phyloP scores from a whole-genome alignment of 2,888 invertebrate species.

The Lydus trimaculatus region DNA sequence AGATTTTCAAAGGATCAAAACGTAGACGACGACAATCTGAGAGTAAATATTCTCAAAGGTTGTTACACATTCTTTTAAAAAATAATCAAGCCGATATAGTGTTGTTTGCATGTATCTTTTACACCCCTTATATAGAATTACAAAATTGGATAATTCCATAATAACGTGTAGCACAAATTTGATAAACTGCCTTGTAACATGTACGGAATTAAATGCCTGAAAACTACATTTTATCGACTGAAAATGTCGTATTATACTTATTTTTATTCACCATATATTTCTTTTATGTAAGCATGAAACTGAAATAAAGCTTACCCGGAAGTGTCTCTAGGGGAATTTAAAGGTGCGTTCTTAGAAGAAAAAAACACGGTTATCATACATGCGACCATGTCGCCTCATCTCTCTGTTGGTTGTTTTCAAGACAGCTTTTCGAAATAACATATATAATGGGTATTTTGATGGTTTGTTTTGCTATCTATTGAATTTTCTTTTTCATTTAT shows the following conservation, averaged over 20 bases:
- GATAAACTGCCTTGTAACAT: constrained; percentile 39
- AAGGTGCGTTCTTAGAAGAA: constrained; percentile 38
- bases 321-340: constrained; percentile 40
- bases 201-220: constrained; percentile 43
- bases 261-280: constrained; percentile 49
- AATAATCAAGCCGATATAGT: background rate
- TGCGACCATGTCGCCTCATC: constrained; percentile 1
- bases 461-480: constrained; percentile 16
- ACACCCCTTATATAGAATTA: too few relatives aligned
- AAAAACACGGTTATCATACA: constrained; percentile 22
- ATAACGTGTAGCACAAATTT: background rate
- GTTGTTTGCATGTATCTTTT: background rate
- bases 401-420: constrained; percentile 33
- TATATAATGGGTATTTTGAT: constrained; percentile 34
- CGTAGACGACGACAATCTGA: background rate
- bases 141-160: constrained; percentile 10
- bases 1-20: constrained; percentile 16
- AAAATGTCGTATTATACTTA: constrained; percentile 47
- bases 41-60: background rate
- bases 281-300: constrained; percentile 45
- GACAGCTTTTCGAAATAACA: constrained; percentile 29
- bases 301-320: constrained; percentile 45
- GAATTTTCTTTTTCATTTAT: constrained; percentile 5
- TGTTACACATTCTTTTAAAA: background rate
- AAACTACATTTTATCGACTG: constrained; percentile 49